These are phyloP conservation scores for Sebastes aleutianus DNA, from an alignment of 2,797 vertebrate species.

Conservation along the genomic window DNA sequence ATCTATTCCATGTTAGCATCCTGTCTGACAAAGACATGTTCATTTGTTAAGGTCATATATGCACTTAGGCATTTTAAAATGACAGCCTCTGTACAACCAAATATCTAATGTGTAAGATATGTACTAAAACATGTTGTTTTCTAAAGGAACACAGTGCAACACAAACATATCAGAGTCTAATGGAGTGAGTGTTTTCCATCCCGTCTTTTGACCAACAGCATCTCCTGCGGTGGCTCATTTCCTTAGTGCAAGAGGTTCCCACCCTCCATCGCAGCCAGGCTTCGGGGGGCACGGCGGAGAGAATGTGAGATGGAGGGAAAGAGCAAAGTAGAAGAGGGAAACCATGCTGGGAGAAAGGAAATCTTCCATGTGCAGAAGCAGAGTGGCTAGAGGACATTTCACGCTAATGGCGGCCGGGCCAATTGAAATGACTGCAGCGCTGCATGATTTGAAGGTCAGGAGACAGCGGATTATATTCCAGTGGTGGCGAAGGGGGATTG, in stretches of 20 bases:
- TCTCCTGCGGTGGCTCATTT: slow-evolving; percentile 78
- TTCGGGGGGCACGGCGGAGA: slow-evolving; percentile 64
- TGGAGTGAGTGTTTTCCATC: slow-evolving; percentile 64
- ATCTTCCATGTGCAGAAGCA: slow-evolving; percentile 78
- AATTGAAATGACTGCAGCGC: slow-evolving; percentile 85
- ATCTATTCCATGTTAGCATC: neutral
- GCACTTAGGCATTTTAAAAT: slow-evolving; percentile 19
- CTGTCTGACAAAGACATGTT: neutral
- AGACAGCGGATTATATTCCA: slow-evolving; percentile 87
- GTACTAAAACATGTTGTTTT: slow-evolving; percentile 15
- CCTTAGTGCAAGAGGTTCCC: slow-evolving; percentile 72
- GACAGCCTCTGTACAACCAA: neutral
- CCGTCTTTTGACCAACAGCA: slow-evolving; percentile 73
- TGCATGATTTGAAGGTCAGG: slow-evolving; percentile 87
- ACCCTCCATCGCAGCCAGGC: slow-evolving; percentile 65
- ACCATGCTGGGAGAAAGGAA: slow-evolving; percentile 83
- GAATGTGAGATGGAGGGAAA: slow-evolving; percentile 71
- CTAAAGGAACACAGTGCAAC: slow-evolving; percentile 38
- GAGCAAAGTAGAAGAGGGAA: slow-evolving; percentile 77
- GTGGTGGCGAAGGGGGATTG: slow-evolving; percentile 76
- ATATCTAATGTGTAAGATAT: slow-evolving; percentile 9
- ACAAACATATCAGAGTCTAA: slow-evolving; percentile 61
- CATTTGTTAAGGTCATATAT: slow-evolving; percentile 18
- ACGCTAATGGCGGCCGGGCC: slow-evolving; percentile 83
- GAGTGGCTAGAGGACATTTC: slow-evolving; percentile 86